Percentiles rank a stretch among this genome's conserved stretches.
phyloP scores from a whole-genome alignment of 2,113 vertebrate species.

The Colistium nudipinnis region DNA sequence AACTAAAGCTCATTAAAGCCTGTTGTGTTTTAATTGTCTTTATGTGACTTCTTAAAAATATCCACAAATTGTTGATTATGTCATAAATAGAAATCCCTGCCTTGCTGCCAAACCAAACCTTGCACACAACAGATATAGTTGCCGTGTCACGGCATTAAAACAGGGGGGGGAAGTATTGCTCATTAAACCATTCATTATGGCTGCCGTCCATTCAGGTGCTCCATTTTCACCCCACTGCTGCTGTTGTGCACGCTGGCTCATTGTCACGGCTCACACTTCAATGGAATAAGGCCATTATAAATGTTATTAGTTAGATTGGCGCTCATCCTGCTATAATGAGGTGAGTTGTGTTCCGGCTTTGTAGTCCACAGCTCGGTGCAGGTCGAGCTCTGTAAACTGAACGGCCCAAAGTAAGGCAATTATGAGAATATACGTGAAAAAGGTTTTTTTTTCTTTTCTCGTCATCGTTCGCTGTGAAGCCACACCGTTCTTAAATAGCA shows the following conservation, averaged over 20 bases:
- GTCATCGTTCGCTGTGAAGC: neutral
- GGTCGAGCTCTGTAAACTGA: conserved; percentile 1
- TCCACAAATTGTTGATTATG: neutral
- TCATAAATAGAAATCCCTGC: neutral
- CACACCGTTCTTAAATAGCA: neutral
- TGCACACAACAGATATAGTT: conserved; percentile 18
- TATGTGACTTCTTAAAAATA: neutral
- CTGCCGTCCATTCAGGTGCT: conserved; percentile 39
- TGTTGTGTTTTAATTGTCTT: neutral
- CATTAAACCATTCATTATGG: conserved; percentile 38
- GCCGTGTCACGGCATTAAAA: conserved; percentile 16
- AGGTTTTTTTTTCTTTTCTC: neutral
- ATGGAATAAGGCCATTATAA: conserved; percentile 39
- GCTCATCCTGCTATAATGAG: neutral
- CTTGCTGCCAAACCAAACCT: neutral
- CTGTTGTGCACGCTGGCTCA: conserved; percentile 34
- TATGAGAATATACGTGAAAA: neutral
- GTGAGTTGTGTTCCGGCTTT: neutral
- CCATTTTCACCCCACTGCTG: conserved; percentile 19
- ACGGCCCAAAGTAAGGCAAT: conserved; percentile 8
- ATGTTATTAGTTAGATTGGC: conserved; percentile 30
- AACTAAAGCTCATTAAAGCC: too few relatives aligned
- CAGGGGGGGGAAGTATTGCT: conserved; percentile 38
- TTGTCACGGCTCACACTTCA: conserved; percentile 28
- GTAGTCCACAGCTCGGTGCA: neutral